A percentile compares a stretch with the other conserved stretches of the same genome.
phyloP scores from a whole-genome alignment of 2,113 vertebrate genomes.

The Chrysochloris asiatica region DNA sequence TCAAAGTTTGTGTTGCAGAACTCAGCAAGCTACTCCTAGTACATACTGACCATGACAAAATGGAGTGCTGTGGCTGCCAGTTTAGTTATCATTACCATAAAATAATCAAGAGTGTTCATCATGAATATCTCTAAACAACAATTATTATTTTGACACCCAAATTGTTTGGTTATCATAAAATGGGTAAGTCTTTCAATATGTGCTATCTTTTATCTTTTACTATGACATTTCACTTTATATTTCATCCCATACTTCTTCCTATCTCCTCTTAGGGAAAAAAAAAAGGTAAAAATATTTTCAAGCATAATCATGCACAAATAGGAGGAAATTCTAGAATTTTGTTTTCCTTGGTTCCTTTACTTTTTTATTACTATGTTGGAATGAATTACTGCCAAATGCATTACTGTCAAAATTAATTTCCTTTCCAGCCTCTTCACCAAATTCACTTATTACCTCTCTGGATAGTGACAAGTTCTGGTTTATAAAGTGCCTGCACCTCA shows the following conservation, averaged over 20 bases:
- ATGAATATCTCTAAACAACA: neutral
- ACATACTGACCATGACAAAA: neutral
- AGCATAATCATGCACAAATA: constrained; percentile 2
- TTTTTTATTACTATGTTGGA: neutral
- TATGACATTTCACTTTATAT: neutral
- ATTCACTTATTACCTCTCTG: neutral
- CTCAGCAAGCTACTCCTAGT: neutral
- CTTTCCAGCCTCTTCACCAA: neutral
- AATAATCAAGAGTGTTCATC: neutral
- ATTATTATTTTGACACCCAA: neutral
- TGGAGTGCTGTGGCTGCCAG: neutral
- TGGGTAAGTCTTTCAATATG: neutral
- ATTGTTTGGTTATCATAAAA: neutral
- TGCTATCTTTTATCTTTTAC: constrained; percentile 6
- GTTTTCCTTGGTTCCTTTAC: neutral
- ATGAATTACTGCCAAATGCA: neutral
- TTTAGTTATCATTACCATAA: neutral
- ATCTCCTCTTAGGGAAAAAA: neutral
- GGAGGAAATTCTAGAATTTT: constrained; percentile 10
- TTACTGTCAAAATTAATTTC: neutral
- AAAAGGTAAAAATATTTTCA: neutral
- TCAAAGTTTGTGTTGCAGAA: neutral
- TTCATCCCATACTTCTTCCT: neutral
- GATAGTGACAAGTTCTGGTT: constrained; percentile 8
- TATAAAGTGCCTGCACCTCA: neutral